Base-by-base conservation (phyloP, 2,888 invertebrate species). In the Orthosia gracilis region DNA sequence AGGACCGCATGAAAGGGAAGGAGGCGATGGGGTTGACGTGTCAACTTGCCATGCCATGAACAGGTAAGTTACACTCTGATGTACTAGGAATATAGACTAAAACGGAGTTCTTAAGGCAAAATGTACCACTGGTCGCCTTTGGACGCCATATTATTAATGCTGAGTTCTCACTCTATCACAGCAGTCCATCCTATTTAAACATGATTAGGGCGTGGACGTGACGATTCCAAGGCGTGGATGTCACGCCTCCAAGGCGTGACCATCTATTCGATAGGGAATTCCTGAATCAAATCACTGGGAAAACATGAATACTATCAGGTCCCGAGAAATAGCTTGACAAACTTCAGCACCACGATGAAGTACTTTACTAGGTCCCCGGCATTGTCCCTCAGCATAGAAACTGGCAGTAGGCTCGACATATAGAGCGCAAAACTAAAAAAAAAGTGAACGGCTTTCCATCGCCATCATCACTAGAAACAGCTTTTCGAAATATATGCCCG, bases 1-100 rank as follows among this genome's bases (percentile, higher is more conserved):
- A 76, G 47, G 71, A 17, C 21, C n/a, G 17, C 71, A 76, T 58
- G 15, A 71, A 71, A 49, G 11, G 9, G 18, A 26, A 40, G 17
- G 23, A 63, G 47, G 17, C 7, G n/a, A 21, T 18, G 9, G 21
- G 15, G 18, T n/a, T 26, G 31, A 31, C 13, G 55, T 15, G 7
- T 13, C n/a, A n/a, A 59, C 17, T 23, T 73, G 9, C n/a, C 18
- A 23, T 40, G 13, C 13, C 45, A 47, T 52, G 47, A 73, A 72
- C 64, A 55, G 54, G 59, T 71, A 50, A 52, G 17, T 62, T 31
- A 23, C 26, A n/a, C 21, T 54, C 47, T 23, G 4, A 45, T 7
- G 23, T 17, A 78, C 62, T 57, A 69, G 57, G 70, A 69, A 31
- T 15, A 4, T 23, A 78, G 54, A 40, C 5, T 2, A 13, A 26